A percentile compares a stretch with the other conserved stretches of the same genome.
These are phyloP conservation scores for Dolichallabes microphthalmus DNA, from an alignment of 2,113 vertebrate genomes.

Conservation along the genomic window DNA sequence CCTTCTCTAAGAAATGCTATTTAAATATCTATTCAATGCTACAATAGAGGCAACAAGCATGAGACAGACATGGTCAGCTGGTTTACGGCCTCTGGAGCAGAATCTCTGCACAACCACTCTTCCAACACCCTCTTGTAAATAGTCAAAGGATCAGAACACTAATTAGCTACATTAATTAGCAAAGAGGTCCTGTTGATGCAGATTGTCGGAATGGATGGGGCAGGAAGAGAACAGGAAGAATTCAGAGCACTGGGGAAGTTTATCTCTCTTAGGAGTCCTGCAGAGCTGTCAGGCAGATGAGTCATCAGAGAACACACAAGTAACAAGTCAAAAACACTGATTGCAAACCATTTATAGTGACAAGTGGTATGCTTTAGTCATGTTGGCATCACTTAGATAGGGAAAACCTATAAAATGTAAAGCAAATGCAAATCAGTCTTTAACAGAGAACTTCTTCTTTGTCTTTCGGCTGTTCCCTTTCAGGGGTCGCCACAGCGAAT, in stretches of 20 bases:
- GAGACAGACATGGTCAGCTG: neutral
- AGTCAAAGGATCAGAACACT: constrained; percentile 47
- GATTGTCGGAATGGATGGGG: constrained; percentile 30
- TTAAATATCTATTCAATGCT: neutral
- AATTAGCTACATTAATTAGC: constrained; percentile 62
- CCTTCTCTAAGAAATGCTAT: neutral
- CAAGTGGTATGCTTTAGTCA: constrained; percentile 9
- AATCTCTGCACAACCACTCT: neutral
- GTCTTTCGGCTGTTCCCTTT: no score
- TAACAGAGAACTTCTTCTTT: neutral
- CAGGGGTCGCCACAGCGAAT: no score
- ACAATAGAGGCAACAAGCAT: neutral
- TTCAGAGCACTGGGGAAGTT: constrained; percentile 25
- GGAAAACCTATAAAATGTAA: neutral
- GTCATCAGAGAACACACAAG: constrained; percentile 33
- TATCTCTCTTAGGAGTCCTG: constrained; percentile 42
- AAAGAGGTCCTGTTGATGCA: constrained; percentile 46
- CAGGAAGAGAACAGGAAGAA: constrained; percentile 33
- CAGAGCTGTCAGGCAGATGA: constrained; percentile 47
- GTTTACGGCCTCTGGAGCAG: constrained; percentile 5
- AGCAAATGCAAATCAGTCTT: neutral
- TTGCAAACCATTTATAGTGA: constrained; percentile 18
- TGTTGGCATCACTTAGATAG: constrained; percentile 14
- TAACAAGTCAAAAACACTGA: constrained; percentile 43
- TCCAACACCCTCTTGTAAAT: constrained; percentile 16